Conservation (phyloP, 2,888 invertebrate genomes). For the Drosophila lutescens region DNA sequence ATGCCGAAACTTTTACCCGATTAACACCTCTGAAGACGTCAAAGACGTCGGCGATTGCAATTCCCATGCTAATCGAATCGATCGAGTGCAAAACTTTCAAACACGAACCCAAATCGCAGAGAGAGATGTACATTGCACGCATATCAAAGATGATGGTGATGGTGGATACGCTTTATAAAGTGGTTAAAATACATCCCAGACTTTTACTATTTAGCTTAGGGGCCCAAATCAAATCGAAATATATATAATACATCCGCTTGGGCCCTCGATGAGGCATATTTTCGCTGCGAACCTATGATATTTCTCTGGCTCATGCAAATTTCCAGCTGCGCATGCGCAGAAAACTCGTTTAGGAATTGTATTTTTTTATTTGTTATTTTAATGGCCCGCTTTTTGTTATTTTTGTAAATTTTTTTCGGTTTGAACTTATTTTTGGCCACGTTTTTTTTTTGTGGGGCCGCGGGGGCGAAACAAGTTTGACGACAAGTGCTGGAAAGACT, state of each 20-base stretch:
- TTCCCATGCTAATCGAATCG: slow-evolving; percentile 44
- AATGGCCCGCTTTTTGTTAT: slow-evolving; percentile 18
- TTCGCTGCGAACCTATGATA: slow-evolving; percentile 20
- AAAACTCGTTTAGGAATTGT: slow-evolving; percentile 56
- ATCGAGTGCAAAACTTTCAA: slow-evolving; percentile 48
- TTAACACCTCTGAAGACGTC: slow-evolving; percentile 41
- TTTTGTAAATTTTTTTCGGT: slow-evolving; percentile 54
- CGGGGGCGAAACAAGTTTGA: slow-evolving; percentile 68
- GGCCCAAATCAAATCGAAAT: slow-evolving; percentile 8
- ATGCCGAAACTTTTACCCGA: slow-evolving; percentile 34
- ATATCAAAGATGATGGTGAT: slow-evolving; percentile 37
- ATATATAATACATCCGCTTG: slow-evolving; percentile 20
- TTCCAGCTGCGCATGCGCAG: slow-evolving; percentile 63
- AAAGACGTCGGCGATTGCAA: slow-evolving; percentile 34
- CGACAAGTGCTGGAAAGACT: slow-evolving; percentile 60
- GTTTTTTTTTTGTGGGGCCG: slow-evolving; percentile 20
- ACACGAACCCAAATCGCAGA: slow-evolving; percentile 27
- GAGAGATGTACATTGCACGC: slow-evolving; percentile 49
- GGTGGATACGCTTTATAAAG: slow-evolving; percentile 8
- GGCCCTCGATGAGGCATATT: slow-evolving; percentile 18
- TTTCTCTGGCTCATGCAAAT: slow-evolving; percentile 60
- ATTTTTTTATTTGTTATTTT: slow-evolving; percentile 21
- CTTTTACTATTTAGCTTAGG: slow-evolving; percentile 9
- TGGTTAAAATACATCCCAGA: not conserved
- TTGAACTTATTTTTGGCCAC: slow-evolving; percentile 50